These are phyloP conservation scores for Thecocarcelia acutangulata DNA, from an alignment of 2,888 invertebrate species.

Conservation along the genomic window DNA sequence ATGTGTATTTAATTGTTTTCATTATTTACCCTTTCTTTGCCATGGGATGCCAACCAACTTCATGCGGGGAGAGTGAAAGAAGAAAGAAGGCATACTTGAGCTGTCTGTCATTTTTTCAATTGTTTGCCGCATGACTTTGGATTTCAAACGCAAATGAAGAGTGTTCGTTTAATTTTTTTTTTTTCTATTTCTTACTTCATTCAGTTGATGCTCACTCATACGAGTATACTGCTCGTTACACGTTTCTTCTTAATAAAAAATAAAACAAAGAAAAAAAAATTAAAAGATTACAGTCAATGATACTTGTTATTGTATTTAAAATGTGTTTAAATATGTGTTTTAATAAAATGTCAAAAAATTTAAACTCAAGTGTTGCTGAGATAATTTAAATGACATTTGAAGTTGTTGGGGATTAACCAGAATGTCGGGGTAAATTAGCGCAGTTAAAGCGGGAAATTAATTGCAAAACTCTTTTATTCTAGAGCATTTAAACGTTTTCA, in stretches of 20 bases:
- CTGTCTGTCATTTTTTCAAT: slow-evolving; percentile 59
- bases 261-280: slow-evolving; percentile 64
- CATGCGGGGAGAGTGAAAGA: neutral
- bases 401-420: neutral
- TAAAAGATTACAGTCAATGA: slow-evolving; percentile 76
- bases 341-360: slow-evolving; percentile 61
- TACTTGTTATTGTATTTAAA: slow-evolving; percentile 68
- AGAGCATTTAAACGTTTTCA: too few species aligned
- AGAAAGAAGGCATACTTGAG: slow-evolving; percentile 30
- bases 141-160: neutral
- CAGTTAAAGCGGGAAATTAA: too few species aligned
- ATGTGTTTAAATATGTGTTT: slow-evolving; percentile 50
- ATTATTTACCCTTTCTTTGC: too few species aligned
- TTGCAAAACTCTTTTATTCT: too few species aligned
- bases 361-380: slow-evolving; percentile 61
- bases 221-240: too few species aligned
- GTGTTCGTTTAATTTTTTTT: neutral
- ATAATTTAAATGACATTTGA: slow-evolving; percentile 54
- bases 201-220: too few species aligned
- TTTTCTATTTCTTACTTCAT: neutral
- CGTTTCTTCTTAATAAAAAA: slow-evolving; percentile 14
- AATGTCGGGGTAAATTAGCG: too few species aligned
- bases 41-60: neutral
- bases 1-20: neutral
- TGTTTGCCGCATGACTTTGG: slow-evolving; percentile 36